phyloP scores from a whole-genome alignment of 2,113 vertebrate species.

The Pipa parva region DNA sequence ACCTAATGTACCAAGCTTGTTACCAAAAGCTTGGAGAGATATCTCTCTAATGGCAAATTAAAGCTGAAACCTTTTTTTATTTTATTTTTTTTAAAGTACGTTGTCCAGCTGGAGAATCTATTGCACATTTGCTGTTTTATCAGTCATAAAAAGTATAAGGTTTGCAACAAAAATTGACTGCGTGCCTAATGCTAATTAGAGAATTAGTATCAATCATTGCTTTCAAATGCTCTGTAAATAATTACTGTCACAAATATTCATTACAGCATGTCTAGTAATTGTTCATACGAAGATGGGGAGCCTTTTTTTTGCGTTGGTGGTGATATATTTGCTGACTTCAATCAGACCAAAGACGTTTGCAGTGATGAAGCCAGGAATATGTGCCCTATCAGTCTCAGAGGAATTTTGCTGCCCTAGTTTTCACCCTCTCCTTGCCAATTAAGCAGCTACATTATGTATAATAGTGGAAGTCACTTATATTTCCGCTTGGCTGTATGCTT shows the following conservation, averaged over 20 bases:
- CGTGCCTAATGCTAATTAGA: constrained; percentile 63
- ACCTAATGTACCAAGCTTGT: too few relatives aligned
- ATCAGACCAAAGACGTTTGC: constrained; percentile 83
- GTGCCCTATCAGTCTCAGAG: constrained; percentile 83
- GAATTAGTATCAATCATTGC: constrained; percentile 77
- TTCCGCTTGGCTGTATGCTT: constrained; percentile 70
- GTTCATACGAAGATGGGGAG: constrained; percentile 67
- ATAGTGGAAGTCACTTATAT: constrained; percentile 82
- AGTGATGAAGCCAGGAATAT: constrained; percentile 89
- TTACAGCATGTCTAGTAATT: constrained; percentile 57
- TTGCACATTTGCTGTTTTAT: too few relatives aligned
- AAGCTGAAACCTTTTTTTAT: too few relatives aligned
- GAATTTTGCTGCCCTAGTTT: constrained; percentile 78
- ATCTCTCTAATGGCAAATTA: too few relatives aligned
- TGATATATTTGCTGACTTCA: constrained; percentile 86
- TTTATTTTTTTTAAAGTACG: too few relatives aligned
- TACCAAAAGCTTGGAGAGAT: too few relatives aligned
- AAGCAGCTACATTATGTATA: constrained; percentile 96
- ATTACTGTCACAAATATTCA: constrained; percentile 61
- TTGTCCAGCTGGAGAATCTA: too few relatives aligned
- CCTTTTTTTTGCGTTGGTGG: constrained; percentile 67
- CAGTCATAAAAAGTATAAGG: constrained; percentile 64
- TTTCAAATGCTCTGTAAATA: constrained; percentile 68
- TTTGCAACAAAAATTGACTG: constrained; percentile 63
- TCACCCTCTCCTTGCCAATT: constrained; percentile 85